Evolutionary conservation across 2,888 invertebrate genomes (phyloP).

Genomic region (Zaprionus lineosus): DNA sequence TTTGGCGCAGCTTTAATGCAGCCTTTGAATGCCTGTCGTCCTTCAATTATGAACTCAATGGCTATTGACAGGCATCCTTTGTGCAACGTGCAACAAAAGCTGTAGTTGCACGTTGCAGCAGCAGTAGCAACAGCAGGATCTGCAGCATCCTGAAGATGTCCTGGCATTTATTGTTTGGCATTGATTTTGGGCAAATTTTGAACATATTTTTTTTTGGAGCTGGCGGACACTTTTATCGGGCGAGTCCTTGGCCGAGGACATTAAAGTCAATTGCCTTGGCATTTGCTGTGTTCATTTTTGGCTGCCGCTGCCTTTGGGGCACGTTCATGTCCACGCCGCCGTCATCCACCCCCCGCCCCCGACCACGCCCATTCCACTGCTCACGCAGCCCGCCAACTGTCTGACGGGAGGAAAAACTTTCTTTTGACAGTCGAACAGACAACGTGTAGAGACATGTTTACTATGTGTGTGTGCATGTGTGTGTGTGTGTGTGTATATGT

Average conservation of each 20-base stretch:
- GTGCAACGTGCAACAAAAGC: constrained; percentile 6
- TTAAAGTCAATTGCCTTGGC: constrained; percentile 63
- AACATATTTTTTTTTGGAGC: constrained; percentile 44
- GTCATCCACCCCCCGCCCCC: neutral
- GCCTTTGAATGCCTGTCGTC: constrained; percentile 34
- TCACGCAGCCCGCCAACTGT: neutral
- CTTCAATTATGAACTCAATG: constrained; percentile 62
- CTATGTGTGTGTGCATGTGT: neutral
- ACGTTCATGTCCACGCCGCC: neutral
- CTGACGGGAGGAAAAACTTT: constrained; percentile 50
- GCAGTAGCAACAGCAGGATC: constrained; percentile 13
- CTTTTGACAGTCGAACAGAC: constrained; percentile 45
- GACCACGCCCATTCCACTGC: neutral
- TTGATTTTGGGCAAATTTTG: constrained; percentile 46
- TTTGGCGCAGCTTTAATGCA: constrained; percentile 39
- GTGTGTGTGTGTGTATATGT: neutral
- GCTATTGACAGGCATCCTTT: constrained; percentile 36
- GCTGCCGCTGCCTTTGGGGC: constrained; percentile 17
- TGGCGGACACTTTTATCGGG: constrained; percentile 64
- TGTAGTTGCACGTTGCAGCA: constrained; percentile 5
- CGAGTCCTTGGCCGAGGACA: constrained; percentile 35
- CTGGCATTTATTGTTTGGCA: constrained; percentile 62
- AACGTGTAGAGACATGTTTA: constrained; percentile 24
- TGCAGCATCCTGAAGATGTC: constrained; percentile 12
- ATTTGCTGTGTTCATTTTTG: constrained; percentile 46